These are phyloP conservation scores for Matsumyia berberina DNA, from an alignment of 2,888 invertebrate genomes.

Conservation along the genomic window DNA sequence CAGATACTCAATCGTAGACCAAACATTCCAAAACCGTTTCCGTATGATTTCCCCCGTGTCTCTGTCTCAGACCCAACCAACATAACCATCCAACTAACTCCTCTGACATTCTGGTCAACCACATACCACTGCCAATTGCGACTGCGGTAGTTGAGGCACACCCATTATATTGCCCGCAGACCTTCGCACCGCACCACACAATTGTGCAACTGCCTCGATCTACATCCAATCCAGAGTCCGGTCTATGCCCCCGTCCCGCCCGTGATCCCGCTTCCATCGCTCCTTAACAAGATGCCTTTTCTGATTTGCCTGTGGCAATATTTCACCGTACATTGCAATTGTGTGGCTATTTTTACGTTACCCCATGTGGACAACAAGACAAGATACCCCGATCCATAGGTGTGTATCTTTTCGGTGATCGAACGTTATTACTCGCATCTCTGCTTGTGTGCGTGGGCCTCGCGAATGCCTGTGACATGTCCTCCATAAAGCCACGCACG, in stretches of 20 bases:
- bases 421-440: constrained; percentile 16
- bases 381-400: constrained; percentile 9
- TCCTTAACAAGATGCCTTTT: constrained; percentile 63
- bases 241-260: not conserved
- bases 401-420: constrained; percentile 42
- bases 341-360: constrained; percentile 58
- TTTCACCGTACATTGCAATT: constrained; percentile 62
- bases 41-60: constrained; percentile 23
- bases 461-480: constrained; percentile 40
- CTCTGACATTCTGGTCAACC: constrained; percentile 64
- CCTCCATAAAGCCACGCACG: constrained; percentile 22
- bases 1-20: too few species aligned
- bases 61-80: not conserved
- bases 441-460: constrained; percentile 26
- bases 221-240: constrained; percentile 37
- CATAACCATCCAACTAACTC: constrained; percentile 6
- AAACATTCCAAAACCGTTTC: too few species aligned
- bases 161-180: constrained; percentile 63
- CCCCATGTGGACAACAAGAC: constrained; percentile 55
- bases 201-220: constrained; percentile 32
- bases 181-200: constrained; percentile 45
- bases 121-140: constrained; percentile 68
- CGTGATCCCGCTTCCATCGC: not conserved
- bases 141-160: constrained; percentile 53
- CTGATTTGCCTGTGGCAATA: constrained; percentile 70